A percentile compares a stretch with the other conserved stretches of the same genome.
Evolutionary conservation across 1,140 invertebrate species (phyloP).

Genomic region (Nixonia krombeini): DNA sequence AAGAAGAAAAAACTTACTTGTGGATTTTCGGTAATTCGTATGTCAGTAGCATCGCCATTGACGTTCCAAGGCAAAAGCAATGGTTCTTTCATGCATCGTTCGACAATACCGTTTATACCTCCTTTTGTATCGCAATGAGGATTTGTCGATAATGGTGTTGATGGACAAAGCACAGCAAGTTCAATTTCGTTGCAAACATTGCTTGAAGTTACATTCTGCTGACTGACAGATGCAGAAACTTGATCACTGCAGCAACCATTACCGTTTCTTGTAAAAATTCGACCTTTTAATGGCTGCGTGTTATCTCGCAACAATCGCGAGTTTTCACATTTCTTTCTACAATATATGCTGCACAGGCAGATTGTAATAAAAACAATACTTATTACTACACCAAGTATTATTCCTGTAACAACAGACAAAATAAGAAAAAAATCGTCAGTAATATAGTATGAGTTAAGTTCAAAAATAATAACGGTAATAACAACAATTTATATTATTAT

Average conservation of each 20-base stretch:
- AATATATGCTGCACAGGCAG: constrained; percentile 67
- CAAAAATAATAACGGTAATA: no score
- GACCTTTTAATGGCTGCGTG: constrained; percentile 55
- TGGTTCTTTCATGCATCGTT: constrained; percentile 66
- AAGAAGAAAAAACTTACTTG: no score
- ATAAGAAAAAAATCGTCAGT: no score
- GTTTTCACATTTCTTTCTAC: constrained; percentile 61
- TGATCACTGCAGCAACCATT: constrained; percentile 64
- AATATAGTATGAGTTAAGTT: no score
- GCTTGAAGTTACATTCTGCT: constrained; percentile 45
- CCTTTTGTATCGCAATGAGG: constrained; percentile 55
- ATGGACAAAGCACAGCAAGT: constrained; percentile 61
- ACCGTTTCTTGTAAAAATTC: constrained; percentile 53
- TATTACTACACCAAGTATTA: constrained; percentile 65
- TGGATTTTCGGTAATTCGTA: constrained; percentile 73
- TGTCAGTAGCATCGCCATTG: constrained; percentile 67
- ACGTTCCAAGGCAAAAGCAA: constrained; percentile 66
- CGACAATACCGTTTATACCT: constrained; percentile 63
- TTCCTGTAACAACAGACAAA: constrained; percentile 51
- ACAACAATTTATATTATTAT: no score
- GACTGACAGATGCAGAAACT: constrained; percentile 58
- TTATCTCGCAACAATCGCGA: constrained; percentile 55
- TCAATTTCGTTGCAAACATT: constrained; percentile 61
- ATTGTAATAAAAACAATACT: constrained; percentile 63
- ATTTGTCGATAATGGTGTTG: constrained; percentile 57